Conservation (phyloP, 2,113 vertebrate species). For the Tringa solitaria region DNA sequence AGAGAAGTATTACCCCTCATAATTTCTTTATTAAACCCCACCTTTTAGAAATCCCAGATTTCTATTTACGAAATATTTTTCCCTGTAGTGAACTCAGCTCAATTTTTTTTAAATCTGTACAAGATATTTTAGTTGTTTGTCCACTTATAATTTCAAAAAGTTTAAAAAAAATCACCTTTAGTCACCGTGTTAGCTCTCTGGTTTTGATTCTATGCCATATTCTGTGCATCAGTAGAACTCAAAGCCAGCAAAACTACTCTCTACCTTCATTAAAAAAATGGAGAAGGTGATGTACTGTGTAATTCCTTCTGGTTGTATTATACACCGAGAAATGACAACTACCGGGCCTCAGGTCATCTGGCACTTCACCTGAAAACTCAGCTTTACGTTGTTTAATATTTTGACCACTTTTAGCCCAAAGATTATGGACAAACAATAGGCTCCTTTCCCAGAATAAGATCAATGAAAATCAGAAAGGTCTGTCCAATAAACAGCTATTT, state of each 20-base stretch:
- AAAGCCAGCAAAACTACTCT: neutral
- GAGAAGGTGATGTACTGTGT: neutral
- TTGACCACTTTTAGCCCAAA: neutral
- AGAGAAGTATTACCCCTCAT: neutral
- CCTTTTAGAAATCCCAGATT: neutral
- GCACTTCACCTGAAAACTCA: neutral
- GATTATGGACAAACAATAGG: neutral
- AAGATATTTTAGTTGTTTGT: neutral
- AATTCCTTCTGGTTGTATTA: neutral
- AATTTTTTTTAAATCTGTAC: neutral
- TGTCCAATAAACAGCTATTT: neutral
- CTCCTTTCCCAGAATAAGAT: neutral
- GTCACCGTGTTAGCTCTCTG: neutral
- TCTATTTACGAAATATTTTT: neutral
- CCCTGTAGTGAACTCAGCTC: neutral
- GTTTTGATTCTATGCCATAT: neutral
- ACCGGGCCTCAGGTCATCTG: neutral
- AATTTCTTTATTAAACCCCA: neutral
- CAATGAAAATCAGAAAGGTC: neutral
- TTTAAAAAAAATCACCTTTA: neutral
- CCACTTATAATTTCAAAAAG: neutral
- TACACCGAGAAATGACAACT: rapidly evolving
- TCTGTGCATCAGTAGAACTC: neutral
- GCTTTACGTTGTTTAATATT: neutral
- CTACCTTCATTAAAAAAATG: neutral